These are phyloP conservation scores for Anabas testudineus DNA, from an alignment of 2,797 vertebrate species.

Conservation along the genomic window DNA sequence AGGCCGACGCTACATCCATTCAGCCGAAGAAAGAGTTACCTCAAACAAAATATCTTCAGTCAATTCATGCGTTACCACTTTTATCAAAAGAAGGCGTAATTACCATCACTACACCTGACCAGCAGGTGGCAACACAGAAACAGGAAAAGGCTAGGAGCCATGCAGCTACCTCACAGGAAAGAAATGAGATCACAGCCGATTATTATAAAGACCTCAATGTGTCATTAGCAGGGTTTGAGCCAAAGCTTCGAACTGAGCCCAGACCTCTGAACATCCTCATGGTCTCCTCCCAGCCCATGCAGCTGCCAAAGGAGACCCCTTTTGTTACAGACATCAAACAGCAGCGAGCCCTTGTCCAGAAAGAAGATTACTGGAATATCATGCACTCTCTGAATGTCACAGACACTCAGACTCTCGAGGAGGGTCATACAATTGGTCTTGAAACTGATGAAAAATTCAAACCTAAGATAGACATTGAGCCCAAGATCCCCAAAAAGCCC, in stretches of 20 bases:
- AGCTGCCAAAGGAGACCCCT: conserved; percentile 83
- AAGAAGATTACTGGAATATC: conserved; percentile 83
- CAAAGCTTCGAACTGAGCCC: conserved; percentile 71
- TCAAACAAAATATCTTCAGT: conserved; percentile 75
- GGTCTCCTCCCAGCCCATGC: conserved; percentile 72
- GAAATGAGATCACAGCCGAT: conserved; percentile 73
- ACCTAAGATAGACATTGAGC: conserved; percentile 78
- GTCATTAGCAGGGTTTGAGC: conserved; percentile 58
- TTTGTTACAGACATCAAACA: conserved; percentile 66
- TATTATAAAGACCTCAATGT: conserved; percentile 71
- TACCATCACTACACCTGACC: conserved; percentile 64
- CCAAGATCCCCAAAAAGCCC: conserved; percentile 75
- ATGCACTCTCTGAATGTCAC: conserved; percentile 79
- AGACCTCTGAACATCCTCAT: conserved; percentile 69
- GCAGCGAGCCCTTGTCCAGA: conserved; percentile 83
- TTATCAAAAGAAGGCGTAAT: conserved; percentile 84
- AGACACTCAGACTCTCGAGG: conserved; percentile 79
- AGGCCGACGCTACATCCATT: conserved; percentile 35
- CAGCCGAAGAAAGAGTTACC: conserved; percentile 69
- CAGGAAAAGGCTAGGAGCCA: conserved; percentile 78
- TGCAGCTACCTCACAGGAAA: conserved; percentile 79
- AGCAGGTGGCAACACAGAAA: conserved; percentile 75
- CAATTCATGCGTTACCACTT: conserved; percentile 52
- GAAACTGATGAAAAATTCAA: conserved; percentile 62
- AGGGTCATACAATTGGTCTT: conserved; percentile 75